These are phyloP conservation scores for Strongylocentrotus purpuratus DNA, from an alignment of 35 echinoderm and acorn worm species.

Conservation along the genomic window DNA sequence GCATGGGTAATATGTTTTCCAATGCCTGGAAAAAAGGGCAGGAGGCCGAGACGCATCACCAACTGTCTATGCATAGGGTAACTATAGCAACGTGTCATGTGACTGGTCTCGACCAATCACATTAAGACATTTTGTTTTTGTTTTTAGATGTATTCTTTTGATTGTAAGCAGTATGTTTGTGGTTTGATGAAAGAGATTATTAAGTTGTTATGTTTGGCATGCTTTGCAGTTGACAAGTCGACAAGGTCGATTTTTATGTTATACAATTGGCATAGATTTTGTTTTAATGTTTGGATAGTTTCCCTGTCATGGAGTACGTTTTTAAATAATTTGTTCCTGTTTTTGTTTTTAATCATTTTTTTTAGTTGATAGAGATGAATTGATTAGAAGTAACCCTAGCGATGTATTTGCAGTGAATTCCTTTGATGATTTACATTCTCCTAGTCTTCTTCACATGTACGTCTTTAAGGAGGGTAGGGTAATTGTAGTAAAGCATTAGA, in stretches of 20 bases:
- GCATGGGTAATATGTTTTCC: constrained; percentile 86
- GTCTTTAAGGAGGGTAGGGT: too few species aligned
- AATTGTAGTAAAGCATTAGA: too few species aligned
- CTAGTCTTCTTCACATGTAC: too few species aligned
- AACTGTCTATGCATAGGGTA: constrained; percentile 27
- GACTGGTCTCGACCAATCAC: neutral
- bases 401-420: neutral
- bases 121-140: neutral
- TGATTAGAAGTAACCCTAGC: too few species aligned
- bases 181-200: neutral
- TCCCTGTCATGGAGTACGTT: neutral
- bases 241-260: neutral
- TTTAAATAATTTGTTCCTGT: too few species aligned
- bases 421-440: neutral
- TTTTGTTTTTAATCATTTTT: too few species aligned
- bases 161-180: neutral
- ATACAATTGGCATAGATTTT: neutral
- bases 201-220: neutral
- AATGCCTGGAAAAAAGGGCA: constrained; percentile 87
- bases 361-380: too few species aligned
- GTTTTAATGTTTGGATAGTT: neutral
- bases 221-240: neutral
- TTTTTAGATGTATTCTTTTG: neutral
- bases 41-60: constrained; percentile 57
- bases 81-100: constrained; percentile 32